Evolutionary conservation across 2,888 invertebrate genomes (phyloP).

Genomic region (Eretmocerus hayati): DNA sequence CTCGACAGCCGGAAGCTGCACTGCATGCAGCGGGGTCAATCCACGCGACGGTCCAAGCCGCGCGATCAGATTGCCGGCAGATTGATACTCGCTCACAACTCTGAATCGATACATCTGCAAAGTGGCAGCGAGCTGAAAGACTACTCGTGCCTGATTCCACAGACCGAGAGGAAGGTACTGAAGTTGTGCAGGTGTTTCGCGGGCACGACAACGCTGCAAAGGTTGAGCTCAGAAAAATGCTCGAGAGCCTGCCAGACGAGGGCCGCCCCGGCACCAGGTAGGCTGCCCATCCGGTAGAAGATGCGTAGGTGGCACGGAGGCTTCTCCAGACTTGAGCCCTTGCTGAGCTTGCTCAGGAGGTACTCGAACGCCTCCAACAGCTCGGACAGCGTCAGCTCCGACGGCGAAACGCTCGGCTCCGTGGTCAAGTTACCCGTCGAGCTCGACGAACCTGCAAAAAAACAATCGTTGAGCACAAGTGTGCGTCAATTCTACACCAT

Average conservation of each 20-base stretch:
- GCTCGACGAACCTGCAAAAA: slow-evolving; percentile 39
- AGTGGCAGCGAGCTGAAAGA: slow-evolving; percentile 26
- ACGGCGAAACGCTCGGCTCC: slow-evolving; percentile 38
- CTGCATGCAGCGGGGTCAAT: no score
- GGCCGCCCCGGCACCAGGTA: slow-evolving; percentile 46
- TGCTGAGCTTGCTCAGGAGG: slow-evolving; percentile 51
- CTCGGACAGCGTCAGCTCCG: slow-evolving; percentile 48
- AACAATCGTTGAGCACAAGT: no score
- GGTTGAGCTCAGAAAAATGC: slow-evolving; percentile 40
- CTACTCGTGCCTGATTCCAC: slow-evolving; percentile 69
- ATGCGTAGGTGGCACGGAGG: slow-evolving; percentile 69
- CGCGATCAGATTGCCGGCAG: no score
- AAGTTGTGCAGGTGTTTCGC: slow-evolving; percentile 74
- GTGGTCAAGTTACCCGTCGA: slow-evolving; percentile 41
- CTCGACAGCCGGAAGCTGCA: no score
- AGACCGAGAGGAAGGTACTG: slow-evolving; percentile 75
- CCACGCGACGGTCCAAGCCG: no score
- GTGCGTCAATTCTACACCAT: no score
- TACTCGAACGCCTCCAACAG: slow-evolving; percentile 55
- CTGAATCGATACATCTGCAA: no score
- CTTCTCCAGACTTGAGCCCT: slow-evolving; percentile 46
- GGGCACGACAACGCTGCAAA: slow-evolving; percentile 71
- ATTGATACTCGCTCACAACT: no score
- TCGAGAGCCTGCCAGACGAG: slow-evolving; percentile 42
- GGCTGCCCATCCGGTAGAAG: slow-evolving; percentile 65